Base-by-base conservation (phyloP, 2,888 invertebrate genomes). In the Epinotia brunnichana region DNA sequence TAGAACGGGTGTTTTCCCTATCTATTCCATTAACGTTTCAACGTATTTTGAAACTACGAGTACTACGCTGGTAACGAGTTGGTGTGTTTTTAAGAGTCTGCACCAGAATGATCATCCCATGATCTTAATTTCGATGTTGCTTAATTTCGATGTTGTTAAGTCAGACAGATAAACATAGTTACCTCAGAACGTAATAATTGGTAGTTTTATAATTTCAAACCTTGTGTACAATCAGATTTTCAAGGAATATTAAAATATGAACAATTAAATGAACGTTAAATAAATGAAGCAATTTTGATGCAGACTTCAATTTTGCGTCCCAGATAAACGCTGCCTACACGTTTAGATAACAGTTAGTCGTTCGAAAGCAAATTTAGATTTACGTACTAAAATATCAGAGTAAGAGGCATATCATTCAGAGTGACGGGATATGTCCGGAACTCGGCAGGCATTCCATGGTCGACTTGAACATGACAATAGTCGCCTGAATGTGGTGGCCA, bases 391-490 rank as follows among this genome's bases (percentile, higher is more conserved):
- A 53, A 64, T 54, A 21, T 64, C 56, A 53, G 61, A 71, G 53
- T 59, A 71, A 72, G 67, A 56, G 29, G 67, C 60, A 35, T 72
- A 67, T 61, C 67, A 67, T 60, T 68, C 51, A 51, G 62, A 62
- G 72, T 68, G 72, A 73, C 72, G 62, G 68, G 62, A 67, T 56
- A 57, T 48, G 67, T 69, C 57, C 57, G 70, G 66, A 69, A 75
- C 69, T 41, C 70, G 70, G 60, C 64, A 51, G 68, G 60, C 63
- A 73, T 71, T 61, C 74, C 76, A 76, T 74, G 73, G 75, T 68
- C 74, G 74, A 79, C 79, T 78, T 78, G 75, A 77, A 75, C 78
- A 77, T 77, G 79, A 82, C 80, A 83, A 81, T 83, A 81, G 79
- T 79, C 35, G 35, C 35, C 77, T 78, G 76, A 79, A 79, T 78